Percentiles rank a stretch among this genome's conserved stretches.
These are phyloP conservation scores for Harpalus rufipes DNA, from an alignment of 2,888 invertebrate genomes.

Conservation along the genomic window DNA sequence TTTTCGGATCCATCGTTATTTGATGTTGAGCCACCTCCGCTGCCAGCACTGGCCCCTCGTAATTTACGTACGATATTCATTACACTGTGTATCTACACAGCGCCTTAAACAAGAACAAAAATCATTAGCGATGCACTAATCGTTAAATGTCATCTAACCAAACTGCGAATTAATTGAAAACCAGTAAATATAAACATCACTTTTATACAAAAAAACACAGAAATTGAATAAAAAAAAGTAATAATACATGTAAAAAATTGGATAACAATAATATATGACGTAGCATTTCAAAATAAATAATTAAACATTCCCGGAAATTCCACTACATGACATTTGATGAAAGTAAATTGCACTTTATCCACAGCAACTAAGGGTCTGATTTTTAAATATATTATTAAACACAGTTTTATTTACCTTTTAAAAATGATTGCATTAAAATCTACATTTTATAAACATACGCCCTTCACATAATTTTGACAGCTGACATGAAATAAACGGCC, in stretches of 20 bases:
- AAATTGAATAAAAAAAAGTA: conserved; percentile 6
- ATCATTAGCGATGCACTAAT: conserved; percentile 32
- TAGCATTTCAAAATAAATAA: conserved; percentile 55
- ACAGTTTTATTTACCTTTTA: conserved; percentile 43
- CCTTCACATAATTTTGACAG: conserved; percentile 67
- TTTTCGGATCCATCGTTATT: conserved; percentile 81
- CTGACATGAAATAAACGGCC: conserved; percentile 64
- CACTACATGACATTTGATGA: conserved; percentile 38
- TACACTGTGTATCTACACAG: conserved; percentile 65
- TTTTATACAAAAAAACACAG: background rate
- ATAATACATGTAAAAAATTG: background rate
- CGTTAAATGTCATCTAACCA: conserved; percentile 31
- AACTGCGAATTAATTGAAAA: conserved; percentile 9
- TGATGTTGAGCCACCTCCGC: conserved; percentile 78
- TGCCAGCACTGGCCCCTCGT: conserved; percentile 80
- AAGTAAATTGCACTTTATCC: background rate
- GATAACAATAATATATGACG: conserved; percentile 28
- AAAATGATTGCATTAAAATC: conserved; percentile 47
- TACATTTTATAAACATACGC: conserved; percentile 68
- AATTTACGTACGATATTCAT: conserved; percentile 97
- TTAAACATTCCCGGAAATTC: conserved; percentile 46
- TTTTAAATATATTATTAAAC: conserved; percentile 9
- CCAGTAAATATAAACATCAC: background rate
- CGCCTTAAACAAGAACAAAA: conserved; percentile 45
- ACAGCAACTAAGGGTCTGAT: background rate